Evolutionary conservation across 1,140 invertebrate genomes (phyloP).

Genomic region (Cyphomyrmex costatus): DNA sequence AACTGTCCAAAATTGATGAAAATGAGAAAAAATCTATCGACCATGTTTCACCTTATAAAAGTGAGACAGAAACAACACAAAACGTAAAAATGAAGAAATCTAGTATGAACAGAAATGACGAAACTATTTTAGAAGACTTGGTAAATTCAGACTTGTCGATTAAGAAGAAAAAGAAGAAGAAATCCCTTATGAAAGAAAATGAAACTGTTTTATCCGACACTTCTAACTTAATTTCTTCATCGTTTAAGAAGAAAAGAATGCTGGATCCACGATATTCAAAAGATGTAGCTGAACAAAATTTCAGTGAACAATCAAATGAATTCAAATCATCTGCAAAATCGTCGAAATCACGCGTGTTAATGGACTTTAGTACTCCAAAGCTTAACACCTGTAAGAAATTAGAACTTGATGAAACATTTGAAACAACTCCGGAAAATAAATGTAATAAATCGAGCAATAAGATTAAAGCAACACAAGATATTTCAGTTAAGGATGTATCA

Average conservation of each 20-base stretch:
- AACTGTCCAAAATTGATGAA: background rate
- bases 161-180: background rate
- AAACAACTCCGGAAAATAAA: constrained; percentile 2
- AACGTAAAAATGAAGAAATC: background rate
- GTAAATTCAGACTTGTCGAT: background rate
- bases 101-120: background rate
- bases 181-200: background rate
- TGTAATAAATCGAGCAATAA: background rate
- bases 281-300: background rate
- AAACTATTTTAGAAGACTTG: background rate
- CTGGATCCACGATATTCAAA: background rate
- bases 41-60: background rate
- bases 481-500: background rate
- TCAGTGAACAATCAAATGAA: constrained; percentile 24
- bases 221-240: background rate
- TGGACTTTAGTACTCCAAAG: constrained; percentile 73
- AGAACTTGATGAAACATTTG: background rate
- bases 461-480: background rate
- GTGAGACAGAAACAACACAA: background rate
- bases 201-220: background rate
- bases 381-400: constrained; percentile 2
- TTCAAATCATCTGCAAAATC: constrained; percentile 21
- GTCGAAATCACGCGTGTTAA: constrained; percentile 24
- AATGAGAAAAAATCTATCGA: background rate
- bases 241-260: background rate